Conservation (phyloP, 1,140 invertebrate species). For the Bombus affinis region DNA sequence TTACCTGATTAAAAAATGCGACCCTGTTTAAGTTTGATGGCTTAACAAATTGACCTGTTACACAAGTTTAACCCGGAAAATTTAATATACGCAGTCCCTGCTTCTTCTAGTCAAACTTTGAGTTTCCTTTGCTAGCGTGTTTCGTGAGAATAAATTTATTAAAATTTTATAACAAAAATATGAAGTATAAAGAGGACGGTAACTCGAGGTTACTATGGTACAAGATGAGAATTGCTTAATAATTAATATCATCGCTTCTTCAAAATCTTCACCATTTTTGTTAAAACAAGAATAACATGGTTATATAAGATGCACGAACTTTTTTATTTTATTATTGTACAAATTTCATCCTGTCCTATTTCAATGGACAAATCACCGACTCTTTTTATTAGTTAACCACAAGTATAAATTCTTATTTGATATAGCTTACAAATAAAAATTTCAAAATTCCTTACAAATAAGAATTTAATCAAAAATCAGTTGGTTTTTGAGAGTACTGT, state of each 20-base stretch:
- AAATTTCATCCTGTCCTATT: neutral
- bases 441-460: neutral
- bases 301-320: neutral
- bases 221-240: neutral
- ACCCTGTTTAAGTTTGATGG: neutral
- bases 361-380: neutral
- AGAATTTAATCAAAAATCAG: neutral
- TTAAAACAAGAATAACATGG: neutral
- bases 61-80: neutral
- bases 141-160: no score
- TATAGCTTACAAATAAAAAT: neutral
- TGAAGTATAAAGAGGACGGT: neutral
- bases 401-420: neutral
- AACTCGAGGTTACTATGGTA: no score
- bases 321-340: neutral
- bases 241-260: neutral
- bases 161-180: neutral
- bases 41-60: neutral
- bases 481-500: no score
- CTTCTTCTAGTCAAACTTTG: neutral
- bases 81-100: neutral
- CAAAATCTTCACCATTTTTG: neutral
- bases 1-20: constrained; percentile 11
- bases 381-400: neutral
- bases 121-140: neutral